phyloP scores from a whole-genome alignment of 2,797 vertebrate species.

The Hirundo rustica region DNA sequence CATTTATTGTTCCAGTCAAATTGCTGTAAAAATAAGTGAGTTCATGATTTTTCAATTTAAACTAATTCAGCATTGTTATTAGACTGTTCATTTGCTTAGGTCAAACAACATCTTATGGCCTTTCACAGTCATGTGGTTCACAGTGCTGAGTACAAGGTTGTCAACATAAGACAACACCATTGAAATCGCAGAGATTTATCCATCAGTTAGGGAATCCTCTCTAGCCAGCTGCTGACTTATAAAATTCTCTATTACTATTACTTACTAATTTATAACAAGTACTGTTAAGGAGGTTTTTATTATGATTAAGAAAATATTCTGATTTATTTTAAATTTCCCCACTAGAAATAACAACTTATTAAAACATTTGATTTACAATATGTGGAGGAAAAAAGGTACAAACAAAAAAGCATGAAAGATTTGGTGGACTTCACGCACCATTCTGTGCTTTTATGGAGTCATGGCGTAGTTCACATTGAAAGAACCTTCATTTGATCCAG shows the following conservation, averaged over 20 bases:
- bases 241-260: background rate
- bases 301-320: background rate
- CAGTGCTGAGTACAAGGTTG: background rate
- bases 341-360: background rate
- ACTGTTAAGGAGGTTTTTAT: background rate
- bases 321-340: background rate
- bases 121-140: background rate
- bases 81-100: background rate
- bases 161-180: background rate
- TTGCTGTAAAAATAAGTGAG: background rate
- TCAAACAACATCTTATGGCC: background rate
- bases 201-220: background rate
- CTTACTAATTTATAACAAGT: background rate
- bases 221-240: background rate
- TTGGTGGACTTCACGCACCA: background rate
- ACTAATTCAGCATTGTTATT: background rate
- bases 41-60: background rate
- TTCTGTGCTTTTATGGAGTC: background rate
- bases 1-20: background rate
- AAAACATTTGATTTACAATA: background rate
- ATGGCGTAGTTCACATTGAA: background rate
- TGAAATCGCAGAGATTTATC: background rate
- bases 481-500: background rate
- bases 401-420: background rate
- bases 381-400: background rate